Base-by-base conservation (phyloP, 2,113 vertebrate genomes). In the Porphyrio hochstetteri region DNA sequence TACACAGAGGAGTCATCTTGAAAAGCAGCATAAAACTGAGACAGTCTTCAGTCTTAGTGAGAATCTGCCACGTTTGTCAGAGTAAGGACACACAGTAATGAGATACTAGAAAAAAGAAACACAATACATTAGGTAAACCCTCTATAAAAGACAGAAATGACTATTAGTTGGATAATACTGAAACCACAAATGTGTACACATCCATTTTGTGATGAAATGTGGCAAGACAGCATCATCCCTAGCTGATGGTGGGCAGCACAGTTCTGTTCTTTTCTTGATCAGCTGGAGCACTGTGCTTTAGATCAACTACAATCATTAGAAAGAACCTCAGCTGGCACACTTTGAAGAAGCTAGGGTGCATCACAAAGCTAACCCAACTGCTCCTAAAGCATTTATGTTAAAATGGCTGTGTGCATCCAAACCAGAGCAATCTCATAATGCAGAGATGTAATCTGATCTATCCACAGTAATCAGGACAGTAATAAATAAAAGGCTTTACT, bases 141-240 rank as follows among this genome's bases (percentile, higher is more conserved):
- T 63, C 44, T 40, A 3, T 60, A 57, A 86, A 71, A 74, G 29
- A 12, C 31, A 85, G 61, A 53, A 77, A 55, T 16, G 1, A 24
- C 5, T 0, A 38, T 36, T 48, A 67, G 38, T 8, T 5, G 5
- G 33, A 40, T 61, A 61, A 88, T 48, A 80, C n/a, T 3, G 2
- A 95, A 82, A 40, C 44, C 33, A 50, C 50, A 80, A 76, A 31
- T 15, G 11, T 10, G 68, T 11, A 74, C 9, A 10, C 16, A 65
- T 40, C 55, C 59, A 80, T 70, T 92, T 70, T 59, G 28, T 42
- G 71, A 29, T 10, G 13, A 80, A 88, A 74, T 40, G 36, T 2
- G 29, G 10, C 53, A 76, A 46, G 0, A 42, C 55, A 48, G 5
- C 35, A 56, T 56, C 0, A 0, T 21, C 38, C 23, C 38, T 29